phyloP scores from a whole-genome alignment of 2,113 vertebrate genomes.

The Puma concolor region DNA sequence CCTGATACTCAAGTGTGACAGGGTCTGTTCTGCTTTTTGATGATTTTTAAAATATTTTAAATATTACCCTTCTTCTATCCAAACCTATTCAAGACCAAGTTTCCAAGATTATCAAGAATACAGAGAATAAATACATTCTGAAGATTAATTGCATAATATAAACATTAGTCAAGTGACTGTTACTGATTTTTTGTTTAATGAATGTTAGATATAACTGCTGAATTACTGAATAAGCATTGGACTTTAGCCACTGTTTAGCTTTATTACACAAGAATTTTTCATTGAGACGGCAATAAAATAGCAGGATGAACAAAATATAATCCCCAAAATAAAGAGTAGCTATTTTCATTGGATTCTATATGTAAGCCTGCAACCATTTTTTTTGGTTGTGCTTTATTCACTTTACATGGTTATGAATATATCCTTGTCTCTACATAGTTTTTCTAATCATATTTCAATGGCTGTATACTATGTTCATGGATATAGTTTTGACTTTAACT shows the following conservation, averaged over 20 bases:
- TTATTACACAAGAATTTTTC: background rate
- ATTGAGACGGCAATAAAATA: background rate
- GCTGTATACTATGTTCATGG: background rate
- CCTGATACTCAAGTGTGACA: background rate
- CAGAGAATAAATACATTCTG: background rate
- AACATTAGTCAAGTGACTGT: background rate
- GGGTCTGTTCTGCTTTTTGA: background rate
- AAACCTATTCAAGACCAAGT: background rate
- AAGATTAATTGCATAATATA: constrained; percentile 15
- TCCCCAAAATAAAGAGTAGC: background rate
- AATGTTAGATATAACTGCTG: background rate
- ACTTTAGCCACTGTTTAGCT: background rate
- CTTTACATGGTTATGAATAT: background rate
- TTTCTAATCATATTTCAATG: constrained; percentile 18
- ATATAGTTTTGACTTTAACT: background rate
- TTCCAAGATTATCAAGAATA: background rate
- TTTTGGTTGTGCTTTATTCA: background rate
- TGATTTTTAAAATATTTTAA: background rate
- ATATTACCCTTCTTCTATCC: background rate
- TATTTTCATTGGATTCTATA: background rate
- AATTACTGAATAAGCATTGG: background rate
- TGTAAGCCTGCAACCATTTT: background rate
- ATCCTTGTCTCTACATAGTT: background rate
- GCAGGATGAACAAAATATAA: background rate
- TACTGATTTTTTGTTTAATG: constrained; percentile 11